These are phyloP conservation scores for Craterocephalus amniculus DNA, from an alignment of 2,797 vertebrate species.

Conservation along the genomic window DNA sequence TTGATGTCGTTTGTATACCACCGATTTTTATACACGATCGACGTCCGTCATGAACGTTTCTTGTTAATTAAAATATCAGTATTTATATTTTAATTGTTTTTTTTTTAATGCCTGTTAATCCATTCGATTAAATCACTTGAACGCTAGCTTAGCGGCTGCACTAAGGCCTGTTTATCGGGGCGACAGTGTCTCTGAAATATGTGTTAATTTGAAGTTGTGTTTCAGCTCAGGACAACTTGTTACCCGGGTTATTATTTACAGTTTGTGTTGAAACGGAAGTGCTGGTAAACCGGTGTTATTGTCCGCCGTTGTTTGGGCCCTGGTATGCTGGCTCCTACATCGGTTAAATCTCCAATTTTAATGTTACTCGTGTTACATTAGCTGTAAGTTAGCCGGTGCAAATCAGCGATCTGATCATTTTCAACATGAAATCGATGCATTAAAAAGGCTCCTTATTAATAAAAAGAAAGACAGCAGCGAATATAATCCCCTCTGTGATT, in stretches of 20 bases:
- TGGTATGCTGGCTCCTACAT: not conserved
- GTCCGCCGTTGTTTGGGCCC: not conserved
- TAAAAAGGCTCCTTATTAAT: not conserved
- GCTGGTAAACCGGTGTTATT: not conserved
- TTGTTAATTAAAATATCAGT: not conserved
- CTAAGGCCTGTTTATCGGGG: slow-evolving; percentile 50
- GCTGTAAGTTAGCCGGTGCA: slow-evolving; percentile 3
- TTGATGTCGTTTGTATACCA: slow-evolving; percentile 2
- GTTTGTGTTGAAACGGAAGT: not conserved
- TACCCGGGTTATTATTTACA: not conserved
- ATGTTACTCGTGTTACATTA: not conserved
- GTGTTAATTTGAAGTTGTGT: not conserved
- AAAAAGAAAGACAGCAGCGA: not conserved
- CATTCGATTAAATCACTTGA: not conserved
- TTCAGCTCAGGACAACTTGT: not conserved
- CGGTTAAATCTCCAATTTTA: too few species aligned
- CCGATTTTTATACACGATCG: not conserved
- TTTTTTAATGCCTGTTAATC: not conserved
- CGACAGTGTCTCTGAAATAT: not conserved
- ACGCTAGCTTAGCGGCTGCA: slow-evolving; percentile 60
- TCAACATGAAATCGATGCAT: not conserved
- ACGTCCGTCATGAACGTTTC: not conserved
- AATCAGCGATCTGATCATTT: not conserved
- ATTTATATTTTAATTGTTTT: not conserved
- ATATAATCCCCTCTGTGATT: not conserved